Conservation (phyloP, 2,113 vertebrate species). For the Setophaga coronata region DNA sequence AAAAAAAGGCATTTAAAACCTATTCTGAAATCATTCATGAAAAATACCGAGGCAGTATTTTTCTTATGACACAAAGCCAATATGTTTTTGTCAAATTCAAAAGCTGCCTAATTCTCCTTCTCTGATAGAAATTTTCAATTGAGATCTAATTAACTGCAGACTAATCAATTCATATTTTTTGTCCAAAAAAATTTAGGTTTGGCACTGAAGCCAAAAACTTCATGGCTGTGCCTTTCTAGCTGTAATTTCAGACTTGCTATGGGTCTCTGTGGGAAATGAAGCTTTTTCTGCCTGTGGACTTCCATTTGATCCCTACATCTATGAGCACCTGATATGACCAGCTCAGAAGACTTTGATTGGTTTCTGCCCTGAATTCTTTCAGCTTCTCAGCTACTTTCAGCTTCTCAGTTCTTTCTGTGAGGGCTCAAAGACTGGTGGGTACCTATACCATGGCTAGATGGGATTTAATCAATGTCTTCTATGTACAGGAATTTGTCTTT, state of each 20-base stretch:
- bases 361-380: background rate
- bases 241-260: background rate
- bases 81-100: conserved; percentile 42
- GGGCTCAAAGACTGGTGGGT: background rate
- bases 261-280: background rate
- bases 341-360: background rate
- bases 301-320: background rate
- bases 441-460: background rate
- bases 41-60: background rate
- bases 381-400: background rate
- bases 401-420: background rate
- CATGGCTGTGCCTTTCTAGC: background rate
- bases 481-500: background rate
- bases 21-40: background rate
- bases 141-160: conserved; percentile 54
- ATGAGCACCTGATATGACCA: background rate
- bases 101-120: conserved; percentile 13
- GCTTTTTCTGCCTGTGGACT: background rate
- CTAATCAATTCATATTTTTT: conserved; percentile 47
- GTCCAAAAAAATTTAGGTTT: conserved; percentile 7
- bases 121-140: conserved; percentile 27
- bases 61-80: conserved; percentile 13
- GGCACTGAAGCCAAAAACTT: background rate
- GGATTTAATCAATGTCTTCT: background rate
- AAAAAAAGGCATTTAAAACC: conserved; percentile 12